These are phyloP conservation scores for Melanogrammus aeglefinus DNA, from an alignment of 2,797 vertebrate species.

Conservation along the genomic window DNA sequence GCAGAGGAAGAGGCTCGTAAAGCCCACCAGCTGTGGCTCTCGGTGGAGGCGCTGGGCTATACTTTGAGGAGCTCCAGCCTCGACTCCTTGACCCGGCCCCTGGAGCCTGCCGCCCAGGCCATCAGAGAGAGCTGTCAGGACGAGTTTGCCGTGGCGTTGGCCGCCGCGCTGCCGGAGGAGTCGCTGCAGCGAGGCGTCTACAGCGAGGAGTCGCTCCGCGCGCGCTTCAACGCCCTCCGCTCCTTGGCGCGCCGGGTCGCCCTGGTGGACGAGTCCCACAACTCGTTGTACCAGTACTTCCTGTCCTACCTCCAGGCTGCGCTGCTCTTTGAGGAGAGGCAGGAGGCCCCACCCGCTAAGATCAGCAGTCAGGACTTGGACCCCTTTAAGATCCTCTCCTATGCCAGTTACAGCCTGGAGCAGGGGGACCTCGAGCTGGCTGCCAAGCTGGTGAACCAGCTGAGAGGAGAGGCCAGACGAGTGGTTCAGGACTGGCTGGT, in stretches of 20 bases:
- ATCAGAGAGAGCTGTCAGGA: constrained; percentile 78
- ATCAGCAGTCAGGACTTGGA: constrained; percentile 81
- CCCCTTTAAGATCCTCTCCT: constrained; percentile 89
- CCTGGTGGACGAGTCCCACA: constrained; percentile 88
- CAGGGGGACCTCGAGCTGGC: constrained; percentile 94
- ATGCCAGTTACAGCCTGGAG: constrained; percentile 90
- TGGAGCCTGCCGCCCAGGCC: constrained; percentile 77
- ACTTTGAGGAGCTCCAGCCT: constrained; percentile 77
- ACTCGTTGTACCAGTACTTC: constrained; percentile 95
- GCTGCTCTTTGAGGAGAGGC: constrained; percentile 81
- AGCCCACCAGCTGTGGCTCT: constrained; percentile 94
- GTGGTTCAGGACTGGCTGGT: constrained; percentile 92
- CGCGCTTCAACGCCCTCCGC: constrained; percentile 83
- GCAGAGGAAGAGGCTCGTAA: constrained; percentile 90
- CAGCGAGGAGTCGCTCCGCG: constrained; percentile 88
- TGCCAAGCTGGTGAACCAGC: constrained; percentile 92
- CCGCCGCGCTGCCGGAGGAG: constrained; percentile 79
- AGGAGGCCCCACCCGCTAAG: constrained; percentile 81
- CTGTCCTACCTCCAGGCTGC: constrained; percentile 91
- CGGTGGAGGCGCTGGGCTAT: constrained; percentile 87
- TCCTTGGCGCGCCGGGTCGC: constrained; percentile 86
- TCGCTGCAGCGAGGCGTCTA: constrained; percentile 87
- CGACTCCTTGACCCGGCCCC: constrained; percentile 76
- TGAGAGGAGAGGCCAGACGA: constrained; percentile 87
- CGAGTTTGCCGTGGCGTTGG: constrained; percentile 83